Evolutionary conservation across 2,888 invertebrate species (phyloP).

Genomic region (Drosophila tanythrix): DNA sequence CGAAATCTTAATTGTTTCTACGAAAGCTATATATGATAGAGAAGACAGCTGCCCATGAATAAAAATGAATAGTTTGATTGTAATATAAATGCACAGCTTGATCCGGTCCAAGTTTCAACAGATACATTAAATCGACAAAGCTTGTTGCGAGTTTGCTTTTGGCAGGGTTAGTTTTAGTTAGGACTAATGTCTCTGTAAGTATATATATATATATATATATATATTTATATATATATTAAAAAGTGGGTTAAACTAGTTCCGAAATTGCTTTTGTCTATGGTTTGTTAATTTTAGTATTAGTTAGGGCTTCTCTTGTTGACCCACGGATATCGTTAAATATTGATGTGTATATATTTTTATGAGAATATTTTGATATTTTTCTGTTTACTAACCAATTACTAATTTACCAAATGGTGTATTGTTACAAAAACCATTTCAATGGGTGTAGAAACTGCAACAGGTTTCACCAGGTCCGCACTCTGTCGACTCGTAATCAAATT

Average conservation of each 20-base stretch:
- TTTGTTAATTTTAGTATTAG: slow-evolving; percentile 34
- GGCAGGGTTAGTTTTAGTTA: too few relatives aligned
- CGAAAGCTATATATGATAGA: too few relatives aligned
- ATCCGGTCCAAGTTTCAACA: too few relatives aligned
- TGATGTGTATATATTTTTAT: background rate
- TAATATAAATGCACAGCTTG: too few relatives aligned
- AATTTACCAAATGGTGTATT: background rate
- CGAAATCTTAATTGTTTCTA: too few relatives aligned
- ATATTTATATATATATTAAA: too few relatives aligned
- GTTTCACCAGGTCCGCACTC: background rate
- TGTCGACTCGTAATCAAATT: background rate
- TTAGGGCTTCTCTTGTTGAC: background rate
- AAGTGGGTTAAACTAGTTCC: background rate
- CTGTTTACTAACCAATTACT: background rate
- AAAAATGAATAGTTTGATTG: too few relatives aligned
- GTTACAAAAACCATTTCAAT: background rate
- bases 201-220: too few relatives aligned
- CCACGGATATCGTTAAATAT: background rate
- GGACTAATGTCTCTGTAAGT: too few relatives aligned
- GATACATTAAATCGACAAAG: background rate
- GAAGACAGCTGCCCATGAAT: too few relatives aligned
- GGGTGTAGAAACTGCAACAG: background rate
- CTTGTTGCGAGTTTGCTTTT: slow-evolving; percentile 7
- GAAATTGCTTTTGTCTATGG: slow-evolving; percentile 7
- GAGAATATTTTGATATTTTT: background rate